phyloP scores from a whole-genome alignment of 2,888 invertebrate species.

The Synanthedon andrenaeformis region DNA sequence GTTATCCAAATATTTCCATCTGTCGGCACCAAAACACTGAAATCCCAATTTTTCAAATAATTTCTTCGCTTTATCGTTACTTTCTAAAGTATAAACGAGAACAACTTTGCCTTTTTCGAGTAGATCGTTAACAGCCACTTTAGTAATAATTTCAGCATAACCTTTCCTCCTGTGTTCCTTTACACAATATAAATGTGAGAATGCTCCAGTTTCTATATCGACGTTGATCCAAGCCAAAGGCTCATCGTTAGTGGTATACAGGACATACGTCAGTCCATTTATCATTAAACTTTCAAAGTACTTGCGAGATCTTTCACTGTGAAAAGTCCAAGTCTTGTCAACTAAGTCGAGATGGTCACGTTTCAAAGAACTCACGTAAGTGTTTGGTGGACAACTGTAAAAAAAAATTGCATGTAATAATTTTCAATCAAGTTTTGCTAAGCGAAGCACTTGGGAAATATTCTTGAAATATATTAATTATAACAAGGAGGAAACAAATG shows the following conservation, averaged over 20 bases:
- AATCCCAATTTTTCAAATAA: conserved; percentile 1
- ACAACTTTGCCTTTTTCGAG: conserved; percentile 13
- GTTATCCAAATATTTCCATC: neutral
- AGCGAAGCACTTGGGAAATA: conserved; percentile 1
- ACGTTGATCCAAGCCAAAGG: conserved; percentile 10
- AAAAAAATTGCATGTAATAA: conserved; percentile 7
- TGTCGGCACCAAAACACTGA: neutral
- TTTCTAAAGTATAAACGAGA: conserved; percentile 12
- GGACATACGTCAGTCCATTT: conserved; percentile 14
- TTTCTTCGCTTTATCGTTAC: neutral
- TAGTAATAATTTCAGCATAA: conserved; percentile 5
- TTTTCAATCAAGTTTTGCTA: neutral
- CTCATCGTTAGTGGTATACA: conserved; percentile 14
- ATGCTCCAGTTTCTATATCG: conserved; percentile 5
- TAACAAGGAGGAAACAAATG: conserved; percentile 3
- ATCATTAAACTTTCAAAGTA: conserved; percentile 15
- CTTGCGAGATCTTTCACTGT: conserved; percentile 7
- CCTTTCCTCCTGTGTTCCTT: conserved; percentile 8
- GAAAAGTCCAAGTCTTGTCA: conserved; percentile 17
- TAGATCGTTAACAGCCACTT: conserved; percentile 14
- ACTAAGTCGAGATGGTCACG: conserved; percentile 13
- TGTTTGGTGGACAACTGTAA: conserved; percentile 15
- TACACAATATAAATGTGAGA: conserved; percentile 7
- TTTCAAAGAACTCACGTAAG: conserved; percentile 14
- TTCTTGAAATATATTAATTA: conserved; percentile 9